phyloP scores from a whole-genome alignment of 2,888 invertebrate genomes.

The Hipparchia sbordonii region DNA sequence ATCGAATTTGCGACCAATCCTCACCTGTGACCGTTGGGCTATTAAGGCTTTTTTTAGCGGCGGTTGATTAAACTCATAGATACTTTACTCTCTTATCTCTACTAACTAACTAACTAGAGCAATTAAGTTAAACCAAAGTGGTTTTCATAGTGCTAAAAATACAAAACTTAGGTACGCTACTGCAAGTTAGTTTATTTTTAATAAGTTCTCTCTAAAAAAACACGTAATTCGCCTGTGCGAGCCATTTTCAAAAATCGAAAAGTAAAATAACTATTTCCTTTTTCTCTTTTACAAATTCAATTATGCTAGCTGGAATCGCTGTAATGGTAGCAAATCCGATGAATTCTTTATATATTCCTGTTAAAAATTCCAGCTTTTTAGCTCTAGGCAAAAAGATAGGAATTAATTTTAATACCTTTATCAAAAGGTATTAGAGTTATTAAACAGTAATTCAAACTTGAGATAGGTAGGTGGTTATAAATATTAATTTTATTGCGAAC shows the following conservation, averaged over 20 bases:
- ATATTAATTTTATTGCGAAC: not conserved
- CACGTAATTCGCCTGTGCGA: too few species aligned
- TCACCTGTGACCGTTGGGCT: too few species aligned
- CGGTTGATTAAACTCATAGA: too few species aligned
- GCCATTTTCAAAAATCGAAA: conserved; percentile 1
- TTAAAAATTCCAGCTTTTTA: not conserved
- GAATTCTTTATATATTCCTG: conserved; percentile 11
- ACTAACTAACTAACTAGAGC: too few species aligned
- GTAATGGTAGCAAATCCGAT: conserved; percentile 11
- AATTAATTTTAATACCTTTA: not conserved
- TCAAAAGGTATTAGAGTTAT: not conserved
- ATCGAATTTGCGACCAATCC: too few species aligned
- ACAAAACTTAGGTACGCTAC: too few species aligned
- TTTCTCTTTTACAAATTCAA: conserved; percentile 14
- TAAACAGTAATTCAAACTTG: not conserved
- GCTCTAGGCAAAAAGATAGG: not conserved
- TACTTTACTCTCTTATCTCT: too few species aligned
- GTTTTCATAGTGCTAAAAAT: too few species aligned
- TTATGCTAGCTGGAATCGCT: not conserved
- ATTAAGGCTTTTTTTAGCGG: too few species aligned
- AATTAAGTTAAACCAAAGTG: too few species aligned
- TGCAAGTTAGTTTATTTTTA: too few species aligned
- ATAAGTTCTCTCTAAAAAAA: too few species aligned
- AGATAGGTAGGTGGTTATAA: not conserved
- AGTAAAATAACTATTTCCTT: conserved; percentile 14